Conservation (phyloP, 2,113 vertebrate species). For the Burhinus oedicnemus region DNA sequence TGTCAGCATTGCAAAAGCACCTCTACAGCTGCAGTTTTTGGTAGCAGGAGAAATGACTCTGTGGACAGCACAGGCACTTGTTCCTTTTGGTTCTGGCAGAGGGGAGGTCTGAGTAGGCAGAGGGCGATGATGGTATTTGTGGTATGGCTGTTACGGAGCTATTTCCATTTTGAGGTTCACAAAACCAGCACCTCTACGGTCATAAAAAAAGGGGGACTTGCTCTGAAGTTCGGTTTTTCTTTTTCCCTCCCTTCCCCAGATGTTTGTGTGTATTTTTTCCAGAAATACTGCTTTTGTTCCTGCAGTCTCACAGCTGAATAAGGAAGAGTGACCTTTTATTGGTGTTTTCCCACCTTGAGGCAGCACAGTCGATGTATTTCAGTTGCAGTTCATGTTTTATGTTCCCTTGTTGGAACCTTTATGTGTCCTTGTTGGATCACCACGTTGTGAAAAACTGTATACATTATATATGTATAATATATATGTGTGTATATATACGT, state of each 20-base stretch:
- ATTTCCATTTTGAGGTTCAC: not conserved
- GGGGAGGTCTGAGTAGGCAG: not conserved
- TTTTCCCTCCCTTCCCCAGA: fast-evolving
- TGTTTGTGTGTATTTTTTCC: not conserved
- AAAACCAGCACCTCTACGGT: not conserved
- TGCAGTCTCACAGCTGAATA: not conserved
- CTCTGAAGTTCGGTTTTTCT: not conserved
- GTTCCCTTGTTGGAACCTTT: too few relatives aligned
- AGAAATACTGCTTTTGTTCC: not conserved
- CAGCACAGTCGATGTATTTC: not conserved
- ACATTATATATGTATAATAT: not conserved
- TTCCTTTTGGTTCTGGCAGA: not conserved
- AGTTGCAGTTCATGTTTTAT: not conserved
- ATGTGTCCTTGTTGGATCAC: not conserved
- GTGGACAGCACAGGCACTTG: not conserved
- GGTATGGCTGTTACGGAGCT: not conserved
- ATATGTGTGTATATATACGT: too few relatives aligned
- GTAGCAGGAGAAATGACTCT: not conserved
- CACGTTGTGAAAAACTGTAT: not conserved
- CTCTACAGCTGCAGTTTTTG: not conserved
- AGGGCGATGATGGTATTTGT: fast-evolving
- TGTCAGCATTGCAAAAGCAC: not conserved
- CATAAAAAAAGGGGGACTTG: not conserved
- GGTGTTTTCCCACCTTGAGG: not conserved
- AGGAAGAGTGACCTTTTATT: not conserved